phyloP scores from a whole-genome alignment of 2,797 vertebrate genomes.

The Acipenser ruthenus region DNA sequence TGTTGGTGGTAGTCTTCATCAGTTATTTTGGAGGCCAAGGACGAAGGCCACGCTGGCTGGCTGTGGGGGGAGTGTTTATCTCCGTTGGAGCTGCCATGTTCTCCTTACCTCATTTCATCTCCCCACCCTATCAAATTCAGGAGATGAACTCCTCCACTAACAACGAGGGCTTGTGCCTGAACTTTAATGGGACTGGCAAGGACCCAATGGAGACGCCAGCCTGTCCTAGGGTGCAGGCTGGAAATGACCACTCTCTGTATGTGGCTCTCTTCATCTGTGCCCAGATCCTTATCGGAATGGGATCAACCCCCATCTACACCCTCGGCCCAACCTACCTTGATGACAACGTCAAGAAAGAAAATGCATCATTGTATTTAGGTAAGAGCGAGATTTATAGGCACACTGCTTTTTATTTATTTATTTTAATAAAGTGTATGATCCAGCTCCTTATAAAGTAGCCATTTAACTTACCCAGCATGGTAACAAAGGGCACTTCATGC shows the following conservation, averaged over 20 bases:
- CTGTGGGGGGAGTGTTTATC: constrained; percentile 80
- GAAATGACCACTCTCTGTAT: constrained; percentile 82
- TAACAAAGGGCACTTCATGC: too few relatives aligned
- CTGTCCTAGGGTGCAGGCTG: constrained; percentile 71
- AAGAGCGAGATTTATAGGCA: constrained; percentile 39
- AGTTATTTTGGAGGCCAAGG: constrained; percentile 89
- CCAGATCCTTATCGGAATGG: constrained; percentile 92
- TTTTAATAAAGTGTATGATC: too few relatives aligned
- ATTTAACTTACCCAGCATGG: too few relatives aligned
- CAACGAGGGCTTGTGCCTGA: constrained; percentile 76
- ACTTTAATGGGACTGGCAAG: constrained; percentile 56
- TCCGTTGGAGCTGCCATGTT: constrained; percentile 81
- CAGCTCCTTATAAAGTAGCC: too few relatives aligned
- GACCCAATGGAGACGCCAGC: constrained; percentile 52
- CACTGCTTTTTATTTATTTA: too few relatives aligned
- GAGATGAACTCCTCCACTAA: constrained; percentile 78
- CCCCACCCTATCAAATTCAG: constrained; percentile 85
- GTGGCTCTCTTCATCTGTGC: constrained; percentile 88
- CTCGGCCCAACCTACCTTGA: constrained; percentile 93
- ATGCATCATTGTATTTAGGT: constrained; percentile 91
- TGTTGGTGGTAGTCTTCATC: constrained; percentile 91
- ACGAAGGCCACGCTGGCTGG: constrained; percentile 85
- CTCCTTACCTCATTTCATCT: constrained; percentile 90
- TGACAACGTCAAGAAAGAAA: constrained; percentile 95
- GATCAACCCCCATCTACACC: constrained; percentile 94